Percentiles rank a stretch among this genome's conserved stretches.
These are phyloP conservation scores for Nansenia antarctica DNA, from an alignment of 2,113 vertebrate species.

Conservation along the genomic window DNA sequence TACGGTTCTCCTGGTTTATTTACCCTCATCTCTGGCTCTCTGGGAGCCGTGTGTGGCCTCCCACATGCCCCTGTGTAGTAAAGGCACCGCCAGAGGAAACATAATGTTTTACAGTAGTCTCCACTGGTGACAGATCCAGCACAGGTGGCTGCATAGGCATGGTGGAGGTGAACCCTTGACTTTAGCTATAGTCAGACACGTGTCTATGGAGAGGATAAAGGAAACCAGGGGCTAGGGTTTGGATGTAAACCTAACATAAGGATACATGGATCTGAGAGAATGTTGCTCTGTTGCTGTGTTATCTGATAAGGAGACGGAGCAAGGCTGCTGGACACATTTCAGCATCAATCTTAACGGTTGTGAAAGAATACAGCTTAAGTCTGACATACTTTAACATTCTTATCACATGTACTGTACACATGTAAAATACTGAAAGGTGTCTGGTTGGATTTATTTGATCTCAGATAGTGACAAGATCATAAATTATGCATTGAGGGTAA, in stretches of 20 bases:
- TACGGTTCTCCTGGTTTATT: slow-evolving; percentile 83
- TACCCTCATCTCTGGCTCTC: slow-evolving; percentile 78
- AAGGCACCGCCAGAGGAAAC: slow-evolving; percentile 78
- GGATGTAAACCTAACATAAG: background rate
- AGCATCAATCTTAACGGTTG: too few species aligned
- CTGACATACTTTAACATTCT: too few species aligned
- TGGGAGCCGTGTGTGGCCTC: slow-evolving; percentile 83
- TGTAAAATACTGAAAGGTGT: too few species aligned
- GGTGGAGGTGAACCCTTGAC: slow-evolving; percentile 20
- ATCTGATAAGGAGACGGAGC: background rate
- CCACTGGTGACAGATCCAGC: slow-evolving; percentile 63
- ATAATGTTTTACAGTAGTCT: slow-evolving; percentile 72
- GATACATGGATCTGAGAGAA: background rate
- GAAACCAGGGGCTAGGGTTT: background rate
- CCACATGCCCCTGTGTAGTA: slow-evolving; percentile 70
- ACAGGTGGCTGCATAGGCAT: slow-evolving; percentile 46
- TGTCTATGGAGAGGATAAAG: slow-evolving; percentile 5
- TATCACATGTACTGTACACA: too few species aligned
- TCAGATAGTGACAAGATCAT: too few species aligned
- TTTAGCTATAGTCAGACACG: slow-evolving; percentile 1
- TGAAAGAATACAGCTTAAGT: too few species aligned
- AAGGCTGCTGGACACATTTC: too few species aligned
- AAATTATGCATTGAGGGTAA: too few species aligned
- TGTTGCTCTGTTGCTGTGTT: background rate
- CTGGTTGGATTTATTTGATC: too few species aligned